Evolutionary conservation across 2,113 vertebrate genomes (phyloP), one percentile per base, ranked within the genome.

Genomic region (Dipodomys stephensi): DNA sequence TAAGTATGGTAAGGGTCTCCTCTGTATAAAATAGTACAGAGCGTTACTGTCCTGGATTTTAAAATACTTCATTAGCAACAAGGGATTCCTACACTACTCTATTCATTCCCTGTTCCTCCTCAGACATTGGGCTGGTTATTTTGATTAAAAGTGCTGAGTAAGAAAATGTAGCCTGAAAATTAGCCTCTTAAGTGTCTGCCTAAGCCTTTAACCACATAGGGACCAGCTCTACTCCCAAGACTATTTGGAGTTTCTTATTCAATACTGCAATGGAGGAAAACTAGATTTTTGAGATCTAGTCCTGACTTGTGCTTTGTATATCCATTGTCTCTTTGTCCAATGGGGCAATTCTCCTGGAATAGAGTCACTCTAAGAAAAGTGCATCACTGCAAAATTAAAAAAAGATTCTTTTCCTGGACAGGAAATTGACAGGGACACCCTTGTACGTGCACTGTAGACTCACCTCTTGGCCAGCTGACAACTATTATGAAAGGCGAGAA

Each of bases 91-190:
- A 90, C 64, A 76, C 93, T 96, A 96, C 90, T 79, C 88, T 10
- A 28, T 93, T 97, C 85, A 97, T 96, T 81, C 94, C 92, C 93
- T 83, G 67, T 87, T 87, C 13, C 81, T 81, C 79, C 83, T 80
- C 74, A 86, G 86, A 96, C 95, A 80, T 90, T 94, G 87, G 87
- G 6, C 90, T 76, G 79, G 88, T 90, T 95, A 46, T 83, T 95
- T 83, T 57, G 93, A 67, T 78, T 92, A 32, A n/a, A 88, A 95
- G 93, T 97, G 95, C 93, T 92, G 97, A 95, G 97, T 97, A 90
- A 94, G 91, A 95, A 71, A 94, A 87, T 44, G 69, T 71, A 79
- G 84, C 44, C 46, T 97, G 72, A 76, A 92, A 83, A 87, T 71
- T 44, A 67, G 81, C 60, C 88, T 96, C 81, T 23, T 0, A 74